These are phyloP conservation scores for Scartelaos histophorus DNA, from an alignment of 2,113 vertebrate genomes.

Conservation along the genomic window DNA sequence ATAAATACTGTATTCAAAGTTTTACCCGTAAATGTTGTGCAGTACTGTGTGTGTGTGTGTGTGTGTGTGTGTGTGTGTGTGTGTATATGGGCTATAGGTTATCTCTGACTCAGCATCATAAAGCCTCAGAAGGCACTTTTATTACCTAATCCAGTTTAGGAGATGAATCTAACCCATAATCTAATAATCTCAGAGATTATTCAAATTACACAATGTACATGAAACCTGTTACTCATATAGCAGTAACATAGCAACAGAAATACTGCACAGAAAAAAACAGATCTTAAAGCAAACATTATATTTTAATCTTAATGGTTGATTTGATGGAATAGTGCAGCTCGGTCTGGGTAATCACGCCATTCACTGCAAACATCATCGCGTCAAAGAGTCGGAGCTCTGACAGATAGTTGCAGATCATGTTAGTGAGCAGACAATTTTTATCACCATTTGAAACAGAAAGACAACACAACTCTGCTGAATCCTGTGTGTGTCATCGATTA, in stretches of 20 bases:
- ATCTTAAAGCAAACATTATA: background rate
- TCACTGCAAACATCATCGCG: too few relatives aligned
- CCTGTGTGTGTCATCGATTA: too few relatives aligned
- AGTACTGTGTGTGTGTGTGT: background rate
- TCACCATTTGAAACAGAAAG: too few relatives aligned
- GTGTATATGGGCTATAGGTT: background rate
- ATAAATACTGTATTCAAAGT: too few relatives aligned
- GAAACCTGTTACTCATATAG: background rate
- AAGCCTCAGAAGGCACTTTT: constrained; percentile 59
- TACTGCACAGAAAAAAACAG: background rate
- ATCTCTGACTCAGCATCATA: constrained; percentile 52
- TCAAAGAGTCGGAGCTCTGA: too few relatives aligned
- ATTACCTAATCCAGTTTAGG: constrained; percentile 78
- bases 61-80: constrained; percentile 19
- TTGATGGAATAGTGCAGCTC: background rate
- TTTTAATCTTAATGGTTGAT: background rate
- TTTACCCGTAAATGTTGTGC: too few relatives aligned
- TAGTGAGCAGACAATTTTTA: too few relatives aligned
- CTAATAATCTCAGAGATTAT: background rate
- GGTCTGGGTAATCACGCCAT: too few relatives aligned
- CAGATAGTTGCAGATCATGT: too few relatives aligned
- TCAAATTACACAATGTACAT: background rate
- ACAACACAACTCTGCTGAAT: too few relatives aligned
- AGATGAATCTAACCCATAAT: constrained; percentile 58
- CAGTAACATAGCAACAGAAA: background rate